Percentiles rank a stretch among this genome's conserved stretches.
phyloP scores from a whole-genome alignment of 2,888 invertebrate genomes.

The Pheosia gnoma region DNA sequence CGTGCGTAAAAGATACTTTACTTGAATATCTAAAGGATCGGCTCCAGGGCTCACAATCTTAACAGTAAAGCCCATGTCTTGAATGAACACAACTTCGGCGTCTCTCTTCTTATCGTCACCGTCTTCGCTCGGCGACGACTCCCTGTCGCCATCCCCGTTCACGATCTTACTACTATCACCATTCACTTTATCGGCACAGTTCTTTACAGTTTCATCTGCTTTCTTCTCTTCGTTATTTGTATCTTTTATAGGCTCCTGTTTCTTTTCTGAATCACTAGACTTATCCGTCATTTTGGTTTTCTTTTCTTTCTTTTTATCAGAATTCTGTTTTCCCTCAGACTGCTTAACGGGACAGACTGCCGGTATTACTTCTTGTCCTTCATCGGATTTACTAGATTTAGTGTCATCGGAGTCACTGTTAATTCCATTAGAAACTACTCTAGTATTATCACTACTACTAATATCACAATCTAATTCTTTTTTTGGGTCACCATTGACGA shows the following conservation, averaged over 20 bases:
- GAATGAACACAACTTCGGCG: conserved; percentile 93
- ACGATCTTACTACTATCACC: conserved; percentile 60
- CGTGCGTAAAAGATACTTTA: conserved; percentile 51
- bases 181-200: conserved; percentile 59
- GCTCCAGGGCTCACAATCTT: conserved; percentile 96
- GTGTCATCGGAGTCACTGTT: conserved; percentile 72
- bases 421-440: conserved; percentile 80
- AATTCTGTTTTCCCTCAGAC: conserved; percentile 53
- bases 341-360: conserved; percentile 53
- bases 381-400: conserved; percentile 72
- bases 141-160: conserved; percentile 75
- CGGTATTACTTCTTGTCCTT: conserved; percentile 51
- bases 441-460: conserved; percentile 80
- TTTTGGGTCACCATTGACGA: conserved; percentile 74
- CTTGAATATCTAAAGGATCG: conserved; percentile 97
- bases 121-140: conserved; percentile 77
- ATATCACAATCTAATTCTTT: conserved; percentile 80
- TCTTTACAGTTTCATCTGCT: conserved; percentile 49
- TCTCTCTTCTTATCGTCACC: conserved; percentile 86
- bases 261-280: conserved; percentile 59
- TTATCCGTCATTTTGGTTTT: conserved; percentile 62
- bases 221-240: conserved; percentile 55
- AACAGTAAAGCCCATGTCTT: conserved; percentile 96
- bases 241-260: conserved; percentile 53
- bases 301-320: conserved; percentile 71